These are phyloP conservation scores for Agonum fuliginosum DNA, from an alignment of 2,888 invertebrate species.

Conservation along the genomic window DNA sequence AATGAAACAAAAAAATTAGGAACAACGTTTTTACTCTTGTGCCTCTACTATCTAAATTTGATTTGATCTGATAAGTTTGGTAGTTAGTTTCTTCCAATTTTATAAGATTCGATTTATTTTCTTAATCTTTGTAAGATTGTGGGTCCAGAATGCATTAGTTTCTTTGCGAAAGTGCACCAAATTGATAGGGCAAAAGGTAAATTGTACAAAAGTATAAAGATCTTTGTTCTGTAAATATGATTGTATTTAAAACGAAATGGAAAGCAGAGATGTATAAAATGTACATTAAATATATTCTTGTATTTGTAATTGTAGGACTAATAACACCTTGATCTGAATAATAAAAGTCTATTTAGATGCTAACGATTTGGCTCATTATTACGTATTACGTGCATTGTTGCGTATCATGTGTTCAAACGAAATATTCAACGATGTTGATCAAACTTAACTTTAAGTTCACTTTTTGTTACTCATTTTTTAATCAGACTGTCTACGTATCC, in stretches of 20 bases:
- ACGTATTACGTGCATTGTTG: slow-evolving; percentile 29
- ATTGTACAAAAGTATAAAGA: slow-evolving; percentile 48
- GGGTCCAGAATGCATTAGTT: slow-evolving; percentile 55
- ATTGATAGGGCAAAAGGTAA: slow-evolving; percentile 45
- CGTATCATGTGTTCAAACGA: slow-evolving; percentile 55
- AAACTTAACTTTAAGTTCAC: slow-evolving; percentile 31
- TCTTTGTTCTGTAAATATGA: slow-evolving; percentile 58
- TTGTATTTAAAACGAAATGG: slow-evolving; percentile 58
- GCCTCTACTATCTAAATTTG: slow-evolving; percentile 55
- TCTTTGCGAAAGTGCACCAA: slow-evolving; percentile 46
- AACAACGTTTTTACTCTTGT: slow-evolving; percentile 53
- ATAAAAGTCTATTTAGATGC: slow-evolving; percentile 58
- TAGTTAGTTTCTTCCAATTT: slow-evolving; percentile 32
- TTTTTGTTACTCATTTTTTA: slow-evolving; percentile 5
- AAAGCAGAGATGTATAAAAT: slow-evolving; percentile 55
- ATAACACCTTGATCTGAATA: slow-evolving; percentile 55
- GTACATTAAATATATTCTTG: slow-evolving; percentile 60
- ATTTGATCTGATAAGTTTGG: slow-evolving; percentile 36
- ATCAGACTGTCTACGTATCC: too few species aligned
- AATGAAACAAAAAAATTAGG: slow-evolving; percentile 42
- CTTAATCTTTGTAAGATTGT: slow-evolving; percentile 50
- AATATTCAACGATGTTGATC: slow-evolving; percentile 50
- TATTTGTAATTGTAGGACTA: slow-evolving; percentile 58
- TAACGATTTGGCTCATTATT: slow-evolving; percentile 52
- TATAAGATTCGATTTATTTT: slow-evolving; percentile 3